Base-by-base conservation (phyloP, 2,797 vertebrate species). In the Petrocephalus sullivani region DNA sequence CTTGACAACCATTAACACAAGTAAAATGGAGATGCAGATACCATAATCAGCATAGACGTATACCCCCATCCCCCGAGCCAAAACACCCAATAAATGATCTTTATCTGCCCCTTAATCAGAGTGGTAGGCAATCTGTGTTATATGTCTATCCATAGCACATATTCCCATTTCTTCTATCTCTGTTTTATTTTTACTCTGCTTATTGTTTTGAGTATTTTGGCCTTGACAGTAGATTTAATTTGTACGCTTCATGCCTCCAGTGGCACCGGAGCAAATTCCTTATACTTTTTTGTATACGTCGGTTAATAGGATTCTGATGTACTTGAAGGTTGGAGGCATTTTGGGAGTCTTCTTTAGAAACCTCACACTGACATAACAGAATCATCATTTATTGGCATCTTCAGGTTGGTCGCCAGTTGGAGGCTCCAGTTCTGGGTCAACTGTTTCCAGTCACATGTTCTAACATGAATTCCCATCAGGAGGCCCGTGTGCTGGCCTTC, bases 401-500 rank as follows among this genome's bases (percentile, higher is more conserved):
- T 19, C 57, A 23, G 46, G 9, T 14, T 5, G 2, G 51, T 21
- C n/a, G 23, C 41, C n/a, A 53, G 41, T 54, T 53, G 64, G n/a
- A 14, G 41, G 33, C 33, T 64, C 28, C 3, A 16, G 1, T 10
- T 49, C 46, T 23, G 54, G 41, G 85, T 53, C 19, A 5, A 87
- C 2, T 21, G 19, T 83, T 21, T 83, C 46, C 41, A 53, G 49
- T 7, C 19, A 0, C 41, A 51, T n/a, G 46, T 51, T 46, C n/a
- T 51, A 21, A 82, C 46, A 81, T 19, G 9, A 83, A 21, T 49
- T 83, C 9, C 16, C 21, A 53, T 53, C 19, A 4, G 19, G 54
- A 51, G 19, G 54, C 14, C 46, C 6, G 28, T 51, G 28, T 88
- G 60, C 86, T 28, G 28, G 87, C 84, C 41, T 90, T 88, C 88